Percentiles rank a stretch among this genome's conserved stretches.
Conservation (phyloP, 1,140 invertebrate genomes). For the Trichonephila clavata region DNA sequence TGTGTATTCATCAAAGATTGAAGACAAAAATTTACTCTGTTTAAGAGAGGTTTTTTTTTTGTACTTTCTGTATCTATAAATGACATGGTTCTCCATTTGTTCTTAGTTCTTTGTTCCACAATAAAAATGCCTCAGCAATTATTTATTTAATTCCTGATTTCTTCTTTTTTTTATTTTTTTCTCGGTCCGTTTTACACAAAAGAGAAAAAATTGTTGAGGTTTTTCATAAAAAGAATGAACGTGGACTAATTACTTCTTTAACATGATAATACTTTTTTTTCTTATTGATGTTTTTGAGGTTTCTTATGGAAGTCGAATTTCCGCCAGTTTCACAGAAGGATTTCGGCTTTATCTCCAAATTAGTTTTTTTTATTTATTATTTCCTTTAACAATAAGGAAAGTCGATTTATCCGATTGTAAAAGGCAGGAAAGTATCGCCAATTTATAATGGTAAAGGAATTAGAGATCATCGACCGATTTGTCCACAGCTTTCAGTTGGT, state of each 20-base stretch:
- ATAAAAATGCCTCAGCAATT: conserved; percentile 31
- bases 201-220: conserved; percentile 6
- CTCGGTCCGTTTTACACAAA: not conserved
- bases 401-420: conserved; percentile 10
- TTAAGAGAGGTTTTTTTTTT: conserved; percentile 14
- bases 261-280: not conserved
- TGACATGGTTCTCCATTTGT: not conserved
- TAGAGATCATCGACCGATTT: not conserved
- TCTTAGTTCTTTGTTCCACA: conserved; percentile 7
- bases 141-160: conserved; percentile 20
- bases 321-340: not conserved
- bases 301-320: conserved; percentile 4
- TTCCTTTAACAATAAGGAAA: not conserved
- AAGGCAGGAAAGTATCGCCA: not conserved
- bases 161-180: not conserved
- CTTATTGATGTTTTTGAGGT: not conserved
- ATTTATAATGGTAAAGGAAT: conserved; percentile 23
- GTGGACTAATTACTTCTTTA: conserved; percentile 46
- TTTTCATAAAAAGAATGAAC: conserved; percentile 39
- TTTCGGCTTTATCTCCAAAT: not conserved
- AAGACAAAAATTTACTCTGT: conserved; percentile 58
- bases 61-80: not conserved
- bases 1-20: conserved; percentile 51
- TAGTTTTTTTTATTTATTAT: not conserved
- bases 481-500: not conserved